Percentiles rank a stretch among this genome's conserved stretches.
These are phyloP conservation scores for Beaufortia kweichowensis DNA, from an alignment of 2,113 vertebrate species.

Conservation along the genomic window DNA sequence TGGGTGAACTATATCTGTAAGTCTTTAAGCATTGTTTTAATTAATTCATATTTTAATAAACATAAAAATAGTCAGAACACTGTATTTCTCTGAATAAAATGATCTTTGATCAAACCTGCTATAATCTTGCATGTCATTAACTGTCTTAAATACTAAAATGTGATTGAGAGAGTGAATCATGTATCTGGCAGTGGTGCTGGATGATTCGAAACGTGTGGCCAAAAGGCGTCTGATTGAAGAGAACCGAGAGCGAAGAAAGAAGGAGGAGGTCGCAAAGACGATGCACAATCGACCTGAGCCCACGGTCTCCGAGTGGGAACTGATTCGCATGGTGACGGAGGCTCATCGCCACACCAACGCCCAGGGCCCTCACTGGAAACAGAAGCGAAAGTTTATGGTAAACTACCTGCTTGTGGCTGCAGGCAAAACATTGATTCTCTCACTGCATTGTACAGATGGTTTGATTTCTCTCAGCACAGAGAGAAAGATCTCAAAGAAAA, in stretches of 20 bases:
- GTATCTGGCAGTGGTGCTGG: constrained; percentile 85
- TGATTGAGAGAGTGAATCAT: neutral
- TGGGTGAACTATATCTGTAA: too few species aligned
- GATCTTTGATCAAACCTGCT: neutral
- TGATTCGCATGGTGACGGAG: constrained; percentile 90
- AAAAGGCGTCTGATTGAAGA: constrained; percentile 97
- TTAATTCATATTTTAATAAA: neutral
- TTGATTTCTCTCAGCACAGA: neutral
- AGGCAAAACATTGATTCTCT: neutral
- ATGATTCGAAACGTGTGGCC: constrained; percentile 92
- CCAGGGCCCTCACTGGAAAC: constrained; percentile 96
- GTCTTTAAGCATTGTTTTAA: neutral
- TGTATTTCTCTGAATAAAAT: neutral
- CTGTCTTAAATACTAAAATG: neutral
- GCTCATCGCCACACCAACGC: constrained; percentile 96
- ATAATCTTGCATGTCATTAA: neutral
- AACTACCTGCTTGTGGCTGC: constrained; percentile 49
- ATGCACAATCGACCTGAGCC: constrained; percentile 91
- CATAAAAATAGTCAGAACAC: neutral
- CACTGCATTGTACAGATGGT: neutral
- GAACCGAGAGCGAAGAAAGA: constrained; percentile 89
- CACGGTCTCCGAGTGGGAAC: constrained; percentile 87
- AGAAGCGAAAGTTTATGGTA: constrained; percentile 98
- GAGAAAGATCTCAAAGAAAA: neutral
- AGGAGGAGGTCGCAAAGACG: constrained; percentile 91